Base-by-base conservation (phyloP, 2,113 vertebrate genomes). In the Sterrhoptilus dennistouni region DNA sequence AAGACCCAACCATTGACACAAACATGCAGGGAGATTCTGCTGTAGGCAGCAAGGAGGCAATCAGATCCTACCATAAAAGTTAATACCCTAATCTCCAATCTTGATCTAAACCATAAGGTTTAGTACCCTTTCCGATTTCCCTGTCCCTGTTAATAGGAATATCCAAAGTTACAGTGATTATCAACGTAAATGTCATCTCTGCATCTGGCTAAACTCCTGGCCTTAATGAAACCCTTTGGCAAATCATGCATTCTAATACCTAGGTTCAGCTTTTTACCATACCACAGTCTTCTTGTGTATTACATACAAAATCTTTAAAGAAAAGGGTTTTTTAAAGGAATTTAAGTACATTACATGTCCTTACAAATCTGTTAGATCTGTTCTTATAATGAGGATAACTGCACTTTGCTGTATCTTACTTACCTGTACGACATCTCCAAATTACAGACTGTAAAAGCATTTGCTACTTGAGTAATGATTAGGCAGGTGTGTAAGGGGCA, bases 371-470 rank as follows among this genome's bases (percentile, higher is more conserved):
- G 21, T 59, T 70, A 64, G 24, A 85, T 52, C 33, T 57, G 12
- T 80, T 94, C 54, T 50, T 28, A 29, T 38, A 85, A 87, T 27
- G 15, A 40, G 25, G 24, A 77, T 66, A 86, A 80, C 50, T 25
- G 19, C 54, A 80, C 17, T 19, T 83, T 59, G 47, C 50, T 74
- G 8, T 56, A 66, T 49, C 63, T 93, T 70, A 61, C 72, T 65
- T 85, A 92, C 72, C 88, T 88, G 86, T 92, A 88, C 45, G 89
- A 40, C 42, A 91, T 68, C 83, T 71, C 40, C 49, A 81, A 81
- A 88, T 78, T 81, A 52, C 20, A 90, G 47, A 68, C 25, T 53
- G 60, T 83, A 81, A 95, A 90, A 80, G 76, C 14, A 60, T 86
- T 93, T 63, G 63, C 31, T 83, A n/a, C 75, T 36, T 66, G 52